Base-by-base conservation (phyloP, 2,113 vertebrate species). In the Axis porcinus region DNA sequence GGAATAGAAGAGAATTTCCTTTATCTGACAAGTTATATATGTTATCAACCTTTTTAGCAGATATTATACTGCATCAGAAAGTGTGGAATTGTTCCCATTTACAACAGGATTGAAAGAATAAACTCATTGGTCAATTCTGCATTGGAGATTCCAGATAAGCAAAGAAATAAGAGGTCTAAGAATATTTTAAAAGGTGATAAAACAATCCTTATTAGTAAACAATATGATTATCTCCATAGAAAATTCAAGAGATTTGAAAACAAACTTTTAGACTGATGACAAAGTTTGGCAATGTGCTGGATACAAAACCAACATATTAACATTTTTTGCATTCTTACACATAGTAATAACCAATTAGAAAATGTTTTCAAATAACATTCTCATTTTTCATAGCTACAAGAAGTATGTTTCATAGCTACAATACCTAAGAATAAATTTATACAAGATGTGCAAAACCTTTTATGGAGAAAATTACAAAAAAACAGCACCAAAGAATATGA, bases 331-430 rank as follows among this genome's bases (percentile, higher is more conserved):
- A 85, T 93, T 85, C 67, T 81, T 60, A 78, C 64, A 54, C 55
- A 78, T 50, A 55, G 62, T 14, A 43, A n/a, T 78, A 60, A 89
- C 78, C 30, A 19, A 40, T 85, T 33, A 67, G 50, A 74, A 91
- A 95, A 74, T 64, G 12, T 57, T 94, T 90, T 88, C 13, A 14
- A 95, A 70, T 55, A 33, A 70, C 33, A 27, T 81, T 95, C 52
- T 93, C 28, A 36, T 70, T 86, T 93, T 79, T 83, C 95, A 81
- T n/a, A 85, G 40, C 93, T 90, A 96, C 83, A 87, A 55, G 58
- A 90, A 25, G 30, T 82, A 58, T 8, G 76, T 50, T 47, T 50
- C 76, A 79, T 79, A 79, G 45, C 28, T 79, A 93, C 36, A 79
- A 84, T 85, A 93, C 10, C 58, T 89, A 88, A 57, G 33, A 93